Percentiles rank a stretch among this genome's conserved stretches.
These are phyloP conservation scores for Psittacara wagleri DNA, from an alignment of 2,113 vertebrate genomes.

Conservation along the genomic window DNA sequence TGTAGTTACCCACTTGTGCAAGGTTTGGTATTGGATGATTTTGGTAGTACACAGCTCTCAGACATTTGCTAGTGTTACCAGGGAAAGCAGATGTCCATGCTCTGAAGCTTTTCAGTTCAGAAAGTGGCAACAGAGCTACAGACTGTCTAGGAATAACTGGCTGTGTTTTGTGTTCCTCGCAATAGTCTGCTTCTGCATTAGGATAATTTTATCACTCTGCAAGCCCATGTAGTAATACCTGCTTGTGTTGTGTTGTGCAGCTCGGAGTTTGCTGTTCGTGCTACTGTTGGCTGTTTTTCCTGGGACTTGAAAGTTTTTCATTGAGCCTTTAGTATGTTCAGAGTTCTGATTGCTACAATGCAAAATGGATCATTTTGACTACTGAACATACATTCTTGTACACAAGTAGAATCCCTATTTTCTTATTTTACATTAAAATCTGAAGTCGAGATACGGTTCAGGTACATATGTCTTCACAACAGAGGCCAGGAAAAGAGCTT, in stretches of 20 bases:
- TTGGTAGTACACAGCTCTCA: neutral
- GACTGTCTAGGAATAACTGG: neutral
- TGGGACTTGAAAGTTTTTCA: neutral
- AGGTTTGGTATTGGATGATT: neutral
- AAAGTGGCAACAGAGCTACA: neutral
- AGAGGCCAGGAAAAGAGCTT: neutral
- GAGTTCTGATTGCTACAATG: neutral
- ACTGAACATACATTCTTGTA: neutral
- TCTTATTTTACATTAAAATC: neutral
- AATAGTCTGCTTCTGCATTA: neutral
- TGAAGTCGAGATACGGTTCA: neutral
- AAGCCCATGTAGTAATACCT: neutral
- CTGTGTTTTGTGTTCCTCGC: neutral
- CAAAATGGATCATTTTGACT: neutral
- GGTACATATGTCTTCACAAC: neutral
- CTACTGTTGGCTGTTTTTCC: neutral
- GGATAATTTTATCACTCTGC: neutral
- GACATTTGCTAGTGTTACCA: neutral
- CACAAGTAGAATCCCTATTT: neutral
- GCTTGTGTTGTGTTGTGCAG: neutral
- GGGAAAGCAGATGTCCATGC: neutral
- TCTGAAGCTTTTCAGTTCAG: neutral
- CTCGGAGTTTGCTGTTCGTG: neutral
- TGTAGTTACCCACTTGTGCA: neutral
- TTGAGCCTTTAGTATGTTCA: neutral